Conservation (phyloP, 2,797 vertebrate genomes). For the Bovichtus diacanthus region DNA sequence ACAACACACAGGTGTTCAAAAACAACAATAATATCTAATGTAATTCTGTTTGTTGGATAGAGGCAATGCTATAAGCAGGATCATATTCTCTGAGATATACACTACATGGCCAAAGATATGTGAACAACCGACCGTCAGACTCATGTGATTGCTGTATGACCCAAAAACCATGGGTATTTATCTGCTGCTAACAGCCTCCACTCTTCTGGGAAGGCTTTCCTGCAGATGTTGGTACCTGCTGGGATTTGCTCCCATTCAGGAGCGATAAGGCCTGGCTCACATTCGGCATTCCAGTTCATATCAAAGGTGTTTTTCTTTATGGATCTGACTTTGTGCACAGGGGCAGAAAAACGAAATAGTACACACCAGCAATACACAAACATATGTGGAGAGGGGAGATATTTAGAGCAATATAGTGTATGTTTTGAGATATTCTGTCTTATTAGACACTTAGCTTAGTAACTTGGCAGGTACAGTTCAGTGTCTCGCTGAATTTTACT, state of each 20-base stretch:
- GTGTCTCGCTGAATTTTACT: conserved; percentile 21
- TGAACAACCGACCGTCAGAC: neutral
- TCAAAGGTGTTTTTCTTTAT: conserved; percentile 22
- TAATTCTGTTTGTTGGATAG: neutral
- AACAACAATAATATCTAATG: neutral
- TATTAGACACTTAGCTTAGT: neutral
- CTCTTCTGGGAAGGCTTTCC: conserved; percentile 25
- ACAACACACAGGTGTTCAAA: neutral
- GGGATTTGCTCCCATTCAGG: conserved; percentile 33
- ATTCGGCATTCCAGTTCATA: conserved; percentile 16
- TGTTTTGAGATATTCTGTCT: neutral
- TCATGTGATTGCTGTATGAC: neutral
- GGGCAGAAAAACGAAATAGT: neutral
- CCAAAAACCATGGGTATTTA: conserved; percentile 6
- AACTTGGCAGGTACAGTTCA: neutral
- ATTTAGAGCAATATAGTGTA: neutral
- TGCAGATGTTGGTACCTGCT: conserved; percentile 29
- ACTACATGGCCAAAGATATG: neutral
- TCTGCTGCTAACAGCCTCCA: conserved; percentile 15
- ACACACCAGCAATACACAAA: neutral
- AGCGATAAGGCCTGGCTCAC: conserved; percentile 3
- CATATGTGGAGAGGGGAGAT: neutral
- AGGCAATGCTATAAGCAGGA: neutral
- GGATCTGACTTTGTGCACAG: neutral
- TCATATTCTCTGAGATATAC: neutral